Evolutionary conservation across 2,113 vertebrate genomes (phyloP).

Genomic region (Odobenus rosmarus): DNA sequence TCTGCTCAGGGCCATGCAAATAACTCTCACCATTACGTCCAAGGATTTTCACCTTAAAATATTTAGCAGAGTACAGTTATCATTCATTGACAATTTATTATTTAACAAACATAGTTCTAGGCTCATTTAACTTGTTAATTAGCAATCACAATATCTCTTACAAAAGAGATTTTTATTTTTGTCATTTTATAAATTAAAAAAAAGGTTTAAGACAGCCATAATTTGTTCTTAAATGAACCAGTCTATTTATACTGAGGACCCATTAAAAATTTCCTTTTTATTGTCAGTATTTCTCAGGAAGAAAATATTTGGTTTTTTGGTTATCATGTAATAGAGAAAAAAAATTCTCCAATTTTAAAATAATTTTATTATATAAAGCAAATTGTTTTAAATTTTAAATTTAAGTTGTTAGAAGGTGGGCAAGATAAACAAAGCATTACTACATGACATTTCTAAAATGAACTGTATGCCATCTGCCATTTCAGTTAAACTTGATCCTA

Average conservation of each 20-base stretch:
- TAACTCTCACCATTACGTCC: neutral
- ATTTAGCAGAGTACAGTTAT: neutral
- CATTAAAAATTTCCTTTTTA: neutral
- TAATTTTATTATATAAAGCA: neutral
- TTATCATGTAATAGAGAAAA: neutral
- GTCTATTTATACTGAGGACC: neutral
- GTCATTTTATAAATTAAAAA: neutral
- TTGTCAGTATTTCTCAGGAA: neutral
- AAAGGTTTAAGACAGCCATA: neutral
- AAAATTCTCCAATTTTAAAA: neutral
- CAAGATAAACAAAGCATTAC: neutral
- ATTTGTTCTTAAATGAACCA: neutral
- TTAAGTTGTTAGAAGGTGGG: neutral
- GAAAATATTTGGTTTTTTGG: neutral
- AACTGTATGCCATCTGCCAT: neutral
- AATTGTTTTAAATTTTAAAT: neutral
- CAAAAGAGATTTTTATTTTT: neutral
- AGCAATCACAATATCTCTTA: neutral
- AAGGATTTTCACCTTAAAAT: neutral
- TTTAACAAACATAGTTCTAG: neutral
- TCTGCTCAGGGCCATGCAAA: neutral
- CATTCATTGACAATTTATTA: neutral
- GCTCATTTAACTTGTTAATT: slow-evolving; percentile 3
- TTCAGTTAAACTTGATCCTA: neutral
- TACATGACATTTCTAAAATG: neutral